Base-by-base conservation (phyloP, 1,140 invertebrate species). In the Heliothis virescens region DNA sequence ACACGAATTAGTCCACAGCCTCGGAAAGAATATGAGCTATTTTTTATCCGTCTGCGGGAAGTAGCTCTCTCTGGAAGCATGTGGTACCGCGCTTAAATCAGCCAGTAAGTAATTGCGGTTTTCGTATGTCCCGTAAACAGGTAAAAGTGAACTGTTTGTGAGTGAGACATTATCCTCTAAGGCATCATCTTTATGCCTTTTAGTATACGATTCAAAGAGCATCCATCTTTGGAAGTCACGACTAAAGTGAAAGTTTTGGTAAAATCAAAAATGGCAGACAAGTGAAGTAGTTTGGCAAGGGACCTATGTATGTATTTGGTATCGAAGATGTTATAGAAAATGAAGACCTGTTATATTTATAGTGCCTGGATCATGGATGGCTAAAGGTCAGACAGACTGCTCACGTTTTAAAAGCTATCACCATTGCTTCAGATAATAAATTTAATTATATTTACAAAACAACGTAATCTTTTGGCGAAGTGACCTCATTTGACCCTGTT, bases 191-290 rank as follows among this genome's bases (percentile, higher is more conserved):
- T 16, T 18, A 18, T 34, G 13, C 29, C 29, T 41, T 41, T 4
- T 41, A 41, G 29, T 12, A n/a, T 16, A 63, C n/a, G n/a, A 29
- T 15, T 21, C 15, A 41, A 63, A 63, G 60, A 63, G 11, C 60
- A 13, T 63, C 60, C 60, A 63, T 41, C 13, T 63, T 63, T 10
- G 29, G 60, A 34, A 41, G 60, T 63, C 60, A 41, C 34, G 34
- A 41, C 34, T 41, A 41, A 5, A 41, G 34, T 41, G 34, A 41
- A 41, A 41, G 34, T 41, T 41, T 41, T 41, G 34, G 34, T 41
- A 41, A 9, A 5, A 41, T 41, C 34, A 41, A 41, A 41, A 41
- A 7, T 5, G 34, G 34, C 34, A 41, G 34, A 41, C 9, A 41
- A 41, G 34, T 34, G 3, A 34, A 34, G 34, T 41, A 41, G 5